Conservation (phyloP, 2,888 invertebrate species). For the Trichopria drosophilae region DNA sequence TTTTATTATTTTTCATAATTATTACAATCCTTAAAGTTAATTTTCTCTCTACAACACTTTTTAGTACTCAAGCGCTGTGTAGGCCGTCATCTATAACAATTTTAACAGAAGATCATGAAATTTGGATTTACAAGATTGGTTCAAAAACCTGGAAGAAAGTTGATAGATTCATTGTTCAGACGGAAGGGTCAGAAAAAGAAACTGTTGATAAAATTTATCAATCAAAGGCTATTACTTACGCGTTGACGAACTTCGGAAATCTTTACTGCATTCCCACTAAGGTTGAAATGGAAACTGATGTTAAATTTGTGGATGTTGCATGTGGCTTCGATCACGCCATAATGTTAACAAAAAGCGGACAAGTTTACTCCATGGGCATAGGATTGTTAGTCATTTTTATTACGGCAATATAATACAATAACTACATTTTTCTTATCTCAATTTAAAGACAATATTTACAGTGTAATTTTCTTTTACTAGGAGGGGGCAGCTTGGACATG, state of each 20-base stretch:
- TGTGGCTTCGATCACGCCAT: conserved; percentile 84
- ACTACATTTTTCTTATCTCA: conserved; percentile 14
- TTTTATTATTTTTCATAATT: neutral
- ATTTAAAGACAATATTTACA: neutral
- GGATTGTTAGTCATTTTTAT: conserved; percentile 71
- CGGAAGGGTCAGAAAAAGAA: conserved; percentile 37
- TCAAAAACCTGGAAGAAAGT: conserved; percentile 47
- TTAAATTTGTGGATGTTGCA: conserved; percentile 66
- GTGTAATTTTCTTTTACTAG: too few species aligned
- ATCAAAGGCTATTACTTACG: conserved; percentile 44
- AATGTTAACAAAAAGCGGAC: conserved; percentile 70
- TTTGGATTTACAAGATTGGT: conserved; percentile 50
- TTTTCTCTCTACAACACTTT: conserved; percentile 7
- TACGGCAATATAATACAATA: too few species aligned
- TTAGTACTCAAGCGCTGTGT: conserved; percentile 44
- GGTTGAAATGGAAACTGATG: conserved; percentile 62
- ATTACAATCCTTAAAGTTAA: neutral
- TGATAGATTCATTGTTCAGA: conserved; percentile 41
- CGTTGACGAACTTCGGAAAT: conserved; percentile 58
- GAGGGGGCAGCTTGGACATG: conserved; percentile 85
- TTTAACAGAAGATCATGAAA: conserved; percentile 41
- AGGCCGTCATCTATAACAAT: conserved; percentile 45
- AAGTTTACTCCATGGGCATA: conserved; percentile 80
- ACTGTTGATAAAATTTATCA: conserved; percentile 45
- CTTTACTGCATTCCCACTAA: conserved; percentile 68